Evolutionary conservation across 2,797 vertebrate species (phyloP), one percentile per base, ranked within the genome.

Genomic region (Vultur gryphus): DNA sequence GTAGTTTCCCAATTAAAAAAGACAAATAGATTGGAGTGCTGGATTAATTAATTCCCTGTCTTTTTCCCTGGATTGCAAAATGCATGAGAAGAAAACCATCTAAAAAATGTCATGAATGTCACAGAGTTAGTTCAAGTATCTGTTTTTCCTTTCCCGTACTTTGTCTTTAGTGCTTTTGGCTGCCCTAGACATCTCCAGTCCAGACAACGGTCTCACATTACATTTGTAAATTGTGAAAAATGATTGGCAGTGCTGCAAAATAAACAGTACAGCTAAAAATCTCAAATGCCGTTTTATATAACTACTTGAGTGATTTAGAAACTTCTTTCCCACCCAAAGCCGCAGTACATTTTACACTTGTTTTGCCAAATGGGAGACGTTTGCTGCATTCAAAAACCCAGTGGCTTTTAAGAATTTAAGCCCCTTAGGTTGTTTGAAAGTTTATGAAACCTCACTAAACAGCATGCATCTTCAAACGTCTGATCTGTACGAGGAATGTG

Each of bases 261-360:
- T 49, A 64, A 86, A 49, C 57, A 44, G 35, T 18, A 35, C 1
- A 2, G 7, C 17, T 9, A 23, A 58, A 29, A 25, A 16, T 4
- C 16, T 41, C 33, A 5, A 16, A 2, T 0, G 1, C 5, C 31
- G 19, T 78, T 85, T 79, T 31, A 4, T 8, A 24, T 20, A 11
- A 28, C 15, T 8, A 4, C 13, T 26, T 1, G 6, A 69, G 29
- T 19, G 62, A 43, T 35, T 54, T 28, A 10, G 26, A 33, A 75
- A n/a, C 21, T 13, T 64, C 26, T 15, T 31, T 10, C 24, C 55
- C 33, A 14, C 41, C 1, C 1, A 41, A n/a, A 71, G 11, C 43
- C 13, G n/a, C 8, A 7, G 6, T 7, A 3, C 7, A 6, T 31
- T 48, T 52, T 1, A 9, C 13, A 7, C 1, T 12, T 5, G 2